Conservation (phyloP, 2,113 vertebrate genomes). For the Benitochromis conjunctus region DNA sequence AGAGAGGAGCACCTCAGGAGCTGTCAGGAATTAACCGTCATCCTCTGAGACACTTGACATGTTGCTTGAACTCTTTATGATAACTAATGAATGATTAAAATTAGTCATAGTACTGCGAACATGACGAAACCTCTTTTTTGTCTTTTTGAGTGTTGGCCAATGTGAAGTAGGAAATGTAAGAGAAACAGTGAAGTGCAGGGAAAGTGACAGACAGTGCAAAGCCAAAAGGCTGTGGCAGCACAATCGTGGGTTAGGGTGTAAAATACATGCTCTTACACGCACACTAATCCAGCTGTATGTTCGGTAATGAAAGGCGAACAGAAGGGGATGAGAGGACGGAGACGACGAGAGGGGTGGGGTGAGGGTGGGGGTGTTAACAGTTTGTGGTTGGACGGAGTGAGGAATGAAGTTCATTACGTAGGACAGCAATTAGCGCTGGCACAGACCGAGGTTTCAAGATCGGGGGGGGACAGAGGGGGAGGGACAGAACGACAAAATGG, state of each 20-base stretch:
- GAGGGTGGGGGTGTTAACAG: neutral
- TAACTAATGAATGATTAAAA: neutral
- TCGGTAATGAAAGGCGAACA: constrained; percentile 43
- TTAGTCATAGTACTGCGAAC: neutral
- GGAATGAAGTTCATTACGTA: constrained; percentile 17
- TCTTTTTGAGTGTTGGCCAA: neutral
- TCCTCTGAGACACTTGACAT: neutral
- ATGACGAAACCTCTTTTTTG: neutral
- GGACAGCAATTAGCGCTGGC: constrained; percentile 51
- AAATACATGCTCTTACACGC: neutral
- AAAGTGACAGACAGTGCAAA: constrained; percentile 1
- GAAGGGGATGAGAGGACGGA: constrained; percentile 17
- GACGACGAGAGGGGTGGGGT: neutral
- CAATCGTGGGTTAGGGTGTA: constrained; percentile 1
- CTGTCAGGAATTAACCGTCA: neutral
- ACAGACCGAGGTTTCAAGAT: constrained; percentile 37
- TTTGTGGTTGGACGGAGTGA: neutral
- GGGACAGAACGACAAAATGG: neutral
- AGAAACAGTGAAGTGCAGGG: neutral
- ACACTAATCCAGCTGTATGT: constrained; percentile 43
- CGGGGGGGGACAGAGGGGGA: too few species aligned
- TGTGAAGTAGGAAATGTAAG: neutral
- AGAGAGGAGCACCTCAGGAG: neutral
- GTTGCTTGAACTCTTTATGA: neutral
- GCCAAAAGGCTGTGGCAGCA: constrained; percentile 6